Evolutionary conservation across 1,140 invertebrate species (phyloP).

Genomic region (Papilio xuthus): DNA sequence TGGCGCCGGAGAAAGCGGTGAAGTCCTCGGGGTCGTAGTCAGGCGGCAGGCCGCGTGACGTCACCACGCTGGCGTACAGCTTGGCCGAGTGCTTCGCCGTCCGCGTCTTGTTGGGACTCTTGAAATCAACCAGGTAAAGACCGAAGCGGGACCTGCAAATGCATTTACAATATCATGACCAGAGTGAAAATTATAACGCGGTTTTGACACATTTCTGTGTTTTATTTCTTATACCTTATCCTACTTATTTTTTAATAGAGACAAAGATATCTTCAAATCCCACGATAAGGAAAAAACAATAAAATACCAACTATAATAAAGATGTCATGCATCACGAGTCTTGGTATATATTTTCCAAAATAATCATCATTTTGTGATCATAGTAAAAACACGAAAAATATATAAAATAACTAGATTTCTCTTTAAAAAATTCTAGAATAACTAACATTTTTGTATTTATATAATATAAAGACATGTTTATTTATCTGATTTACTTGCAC

Average conservation of each 20-base stretch:
- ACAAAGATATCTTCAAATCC: background rate
- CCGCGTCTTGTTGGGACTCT: conserved; percentile 85
- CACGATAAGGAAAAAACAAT: background rate
- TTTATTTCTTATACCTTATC: conserved; percentile 55
- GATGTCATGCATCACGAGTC: background rate
- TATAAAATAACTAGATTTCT: background rate
- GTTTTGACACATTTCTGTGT: conserved; percentile 67
- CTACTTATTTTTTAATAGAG: background rate
- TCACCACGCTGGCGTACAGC: conserved; percentile 79
- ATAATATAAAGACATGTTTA: background rate
- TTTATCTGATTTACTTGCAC: too few species aligned
- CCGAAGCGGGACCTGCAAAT: conserved; percentile 87
- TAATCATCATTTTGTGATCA: background rate
- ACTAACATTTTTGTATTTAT: background rate
- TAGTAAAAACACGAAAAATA: background rate
- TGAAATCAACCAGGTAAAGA: conserved; percentile 89
- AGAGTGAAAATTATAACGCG: conserved; percentile 73
- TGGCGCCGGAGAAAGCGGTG: conserved; percentile 68
- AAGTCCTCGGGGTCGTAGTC: conserved; percentile 78
- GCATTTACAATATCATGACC: conserved; percentile 76
- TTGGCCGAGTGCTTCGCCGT: conserved; percentile 87
- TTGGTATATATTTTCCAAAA: background rate
- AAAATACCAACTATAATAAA: background rate
- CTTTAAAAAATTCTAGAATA: background rate
- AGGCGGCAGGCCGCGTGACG: conserved; percentile 63